phyloP scores from a whole-genome alignment of 2,888 invertebrate genomes.

The Conomelus anceps region DNA sequence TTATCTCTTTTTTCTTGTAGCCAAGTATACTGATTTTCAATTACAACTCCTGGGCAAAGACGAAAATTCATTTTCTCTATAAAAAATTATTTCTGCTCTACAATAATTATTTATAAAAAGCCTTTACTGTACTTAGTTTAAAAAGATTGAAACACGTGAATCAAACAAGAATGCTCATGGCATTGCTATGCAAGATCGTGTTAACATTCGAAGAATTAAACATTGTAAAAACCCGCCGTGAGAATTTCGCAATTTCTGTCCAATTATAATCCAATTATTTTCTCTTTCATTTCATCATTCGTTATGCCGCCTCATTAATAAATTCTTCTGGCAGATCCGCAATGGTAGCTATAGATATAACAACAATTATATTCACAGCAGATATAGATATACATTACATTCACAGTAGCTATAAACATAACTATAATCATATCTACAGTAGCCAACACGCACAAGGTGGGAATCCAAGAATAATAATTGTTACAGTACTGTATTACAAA shows the following conservation, averaged over 20 bases:
- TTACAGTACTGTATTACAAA: background rate
- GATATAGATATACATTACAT: background rate
- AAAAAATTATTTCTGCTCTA: too few relatives aligned
- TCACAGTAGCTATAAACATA: background rate
- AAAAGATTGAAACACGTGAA: too few relatives aligned
- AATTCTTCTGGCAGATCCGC: background rate
- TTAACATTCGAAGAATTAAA: background rate
- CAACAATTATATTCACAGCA: too few relatives aligned
- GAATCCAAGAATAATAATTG: background rate
- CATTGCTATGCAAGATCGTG: background rate
- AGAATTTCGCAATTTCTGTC: background rate
- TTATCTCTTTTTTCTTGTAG: too few relatives aligned
- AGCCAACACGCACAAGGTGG: background rate
- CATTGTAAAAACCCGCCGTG: background rate
- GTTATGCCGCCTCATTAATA: background rate
- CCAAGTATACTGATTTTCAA: too few relatives aligned
- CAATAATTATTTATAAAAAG: too few relatives aligned
- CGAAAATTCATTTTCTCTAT: too few relatives aligned
- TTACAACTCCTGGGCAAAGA: too few relatives aligned
- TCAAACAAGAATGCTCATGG: background rate
- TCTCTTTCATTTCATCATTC: background rate
- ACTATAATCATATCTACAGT: background rate
- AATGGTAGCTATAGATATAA: background rate
- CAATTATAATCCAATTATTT: background rate
- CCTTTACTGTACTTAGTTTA: too few relatives aligned